Evolutionary conservation across 2,888 invertebrate genomes (phyloP), one percentile per base, ranked within the genome.

Genomic region (Drosophila conformis): DNA sequence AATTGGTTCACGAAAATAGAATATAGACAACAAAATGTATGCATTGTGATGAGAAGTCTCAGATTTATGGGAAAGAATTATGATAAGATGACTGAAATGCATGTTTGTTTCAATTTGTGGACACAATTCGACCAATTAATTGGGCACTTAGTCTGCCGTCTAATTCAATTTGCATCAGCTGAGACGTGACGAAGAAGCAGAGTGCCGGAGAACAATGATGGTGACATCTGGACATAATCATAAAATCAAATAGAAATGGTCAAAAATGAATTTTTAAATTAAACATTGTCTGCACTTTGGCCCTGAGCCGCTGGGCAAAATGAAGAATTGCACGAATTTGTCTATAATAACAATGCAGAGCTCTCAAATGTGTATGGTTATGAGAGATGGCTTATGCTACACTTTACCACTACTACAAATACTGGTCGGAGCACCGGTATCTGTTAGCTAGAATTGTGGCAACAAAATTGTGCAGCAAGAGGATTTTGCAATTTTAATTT

Each of bases 401-500:
- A 67, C 46, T 78, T 38, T 36, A 54, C 31, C 13, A 3, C 13
- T n/a, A 11, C 21, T n/a, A 21, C 21, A 71, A 25, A 15, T 46
- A 25, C 15, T 75, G 72, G 66, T 64, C 58, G 61, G 61, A 52
- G 13, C 2, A 18, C 68, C 53, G 31, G 31, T 59, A 29, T 57
- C 15, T 40, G 40, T 3, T 29, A n/a, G n/a, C 56, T 25, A 15
- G 4, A 46, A 29, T 42, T 63, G 60, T 52, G 58, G 51, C 72
- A 76, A 63, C 64, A 59, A 71, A 70, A 82, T 73, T 73, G 70
- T 76, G 87, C 83, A 75, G 73, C 80, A 69, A 65, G 73, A 78
- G 84, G 78, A 78, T 83, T 89, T 87, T 87, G 82, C 82, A 87
- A 84, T 85, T 89, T 87, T 83, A 89, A 85, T 85, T 89, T 83